Evolutionary conservation across 2,113 vertebrate species (phyloP), one percentile per base, ranked within the genome.

Genomic region (Anarrhichthys ocellatus): DNA sequence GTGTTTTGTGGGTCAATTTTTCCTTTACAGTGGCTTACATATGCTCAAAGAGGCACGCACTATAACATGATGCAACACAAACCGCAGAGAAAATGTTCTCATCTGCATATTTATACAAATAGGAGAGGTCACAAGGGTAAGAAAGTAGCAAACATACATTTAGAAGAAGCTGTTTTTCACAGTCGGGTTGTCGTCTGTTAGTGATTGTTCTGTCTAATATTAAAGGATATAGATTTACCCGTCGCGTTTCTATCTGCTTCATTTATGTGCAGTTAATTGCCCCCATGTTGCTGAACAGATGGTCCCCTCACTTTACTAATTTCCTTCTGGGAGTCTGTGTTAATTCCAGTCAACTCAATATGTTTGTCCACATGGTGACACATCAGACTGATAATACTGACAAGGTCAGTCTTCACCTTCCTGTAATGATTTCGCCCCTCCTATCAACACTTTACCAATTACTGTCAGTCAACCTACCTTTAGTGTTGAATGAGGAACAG

Each of bases 231-330:
- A 73, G 78, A 91, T 88, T 82, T 32, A 48, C 72, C 36, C 63
- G 42, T 27, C 4, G n/a, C 56, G 24, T 73, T 80, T 86, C 83
- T 71, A 83, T 90, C 78, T 63, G 54, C 32, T 85, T 87, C 32
- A 76, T 86, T 83, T 71, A 86, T 71, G 70, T 90, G 73, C 42
- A 50, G 70, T 88, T 91, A 88, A 92, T 92, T 82, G 70, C 73
- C 63, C 86, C 77, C 84, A 76, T 84, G 78, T 79, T 85, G 85
- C 81, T 17, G 80, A 88, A 29, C 92, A 92, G 89, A 93, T 92
- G 88, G 88, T 64, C 58, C 15, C 20, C 36, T 80, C 64, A 59
- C 80, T 88, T 73, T 40, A 64, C 72, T 84, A 13, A 78, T 76
- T 80, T 85, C 73, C 87, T 76, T 83, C 36, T 70, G 87, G 80